These are phyloP conservation scores for Alcedo atthis DNA, from an alignment of 2,797 vertebrate species.

Conservation along the genomic window DNA sequence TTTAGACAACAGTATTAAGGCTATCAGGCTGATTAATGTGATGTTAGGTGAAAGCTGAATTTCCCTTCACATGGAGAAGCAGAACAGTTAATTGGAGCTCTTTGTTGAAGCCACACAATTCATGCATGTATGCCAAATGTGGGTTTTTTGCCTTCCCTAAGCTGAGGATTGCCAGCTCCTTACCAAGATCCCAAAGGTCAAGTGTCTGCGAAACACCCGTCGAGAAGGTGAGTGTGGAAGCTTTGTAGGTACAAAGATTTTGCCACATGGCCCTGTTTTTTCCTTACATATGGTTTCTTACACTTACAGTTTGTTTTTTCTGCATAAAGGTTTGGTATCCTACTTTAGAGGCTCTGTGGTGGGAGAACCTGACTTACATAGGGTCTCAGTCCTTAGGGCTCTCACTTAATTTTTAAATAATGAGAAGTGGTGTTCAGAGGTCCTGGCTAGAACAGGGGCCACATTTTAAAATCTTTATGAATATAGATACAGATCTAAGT, in stretches of 20 bases:
- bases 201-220: constrained; percentile 89
- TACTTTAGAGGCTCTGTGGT: neutral
- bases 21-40: constrained; percentile 48
- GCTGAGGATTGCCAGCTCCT: constrained; percentile 97
- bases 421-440: neutral
- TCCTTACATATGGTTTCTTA: neutral
- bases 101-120: constrained; percentile 28
- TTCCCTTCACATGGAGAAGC: constrained; percentile 3
- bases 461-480: neutral
- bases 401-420: neutral
- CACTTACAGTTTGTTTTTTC: neutral
- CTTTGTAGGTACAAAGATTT: neutral
- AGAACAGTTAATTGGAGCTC: constrained; percentile 19
- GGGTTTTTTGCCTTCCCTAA: constrained; percentile 66
- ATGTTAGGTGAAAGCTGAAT: constrained; percentile 57
- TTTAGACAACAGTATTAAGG: constrained; percentile 30
- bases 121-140: constrained; percentile 3
- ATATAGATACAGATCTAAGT: neutral
- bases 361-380: neutral
- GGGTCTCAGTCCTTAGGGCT: neutral
- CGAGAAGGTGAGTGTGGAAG: constrained; percentile 88
- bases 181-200: constrained; percentile 93
- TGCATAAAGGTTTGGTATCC: neutral
- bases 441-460: neutral
- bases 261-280: neutral